phyloP scores from a whole-genome alignment of 1,140 invertebrate species.

The Drosophila sproati region DNA sequence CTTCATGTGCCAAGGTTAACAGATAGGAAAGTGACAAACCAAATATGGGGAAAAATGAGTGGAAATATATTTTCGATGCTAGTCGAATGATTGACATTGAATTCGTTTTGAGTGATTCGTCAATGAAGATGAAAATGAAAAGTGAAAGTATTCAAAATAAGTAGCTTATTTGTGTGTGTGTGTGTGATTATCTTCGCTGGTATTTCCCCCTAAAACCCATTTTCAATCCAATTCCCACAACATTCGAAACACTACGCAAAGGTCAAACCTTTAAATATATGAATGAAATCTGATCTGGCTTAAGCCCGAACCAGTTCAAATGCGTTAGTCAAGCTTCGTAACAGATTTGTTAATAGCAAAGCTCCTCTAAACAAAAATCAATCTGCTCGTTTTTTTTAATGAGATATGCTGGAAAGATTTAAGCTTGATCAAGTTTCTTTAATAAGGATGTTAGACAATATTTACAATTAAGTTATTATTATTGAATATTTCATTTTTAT shows the following conservation, averaged over 20 bases:
- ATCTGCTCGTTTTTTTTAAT: background rate
- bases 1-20: conserved; percentile 50
- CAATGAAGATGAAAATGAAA: conserved; percentile 15
- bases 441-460: background rate
- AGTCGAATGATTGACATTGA: conserved; percentile 37
- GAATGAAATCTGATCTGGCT: conserved; percentile 31
- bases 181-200: conserved; percentile 26
- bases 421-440: background rate
- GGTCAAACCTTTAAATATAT: conserved; percentile 3
- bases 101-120: conserved; percentile 14
- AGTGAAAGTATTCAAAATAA: conserved; percentile 38
- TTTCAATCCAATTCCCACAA: conserved; percentile 24
- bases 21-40: conserved; percentile 21
- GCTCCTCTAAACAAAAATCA: background rate
- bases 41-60: background rate
- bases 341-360: background rate
- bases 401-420: background rate
- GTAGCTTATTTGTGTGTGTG: conserved; percentile 12
- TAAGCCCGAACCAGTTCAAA: background rate
- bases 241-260: background rate
- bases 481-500: background rate
- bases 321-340: conserved; percentile 6
- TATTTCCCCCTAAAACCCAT: background rate
- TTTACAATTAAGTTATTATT: background rate
- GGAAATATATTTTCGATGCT: background rate